Conservation (phyloP, 2,797 vertebrate genomes). For the Gymnoscopelus microlampas region DNA sequence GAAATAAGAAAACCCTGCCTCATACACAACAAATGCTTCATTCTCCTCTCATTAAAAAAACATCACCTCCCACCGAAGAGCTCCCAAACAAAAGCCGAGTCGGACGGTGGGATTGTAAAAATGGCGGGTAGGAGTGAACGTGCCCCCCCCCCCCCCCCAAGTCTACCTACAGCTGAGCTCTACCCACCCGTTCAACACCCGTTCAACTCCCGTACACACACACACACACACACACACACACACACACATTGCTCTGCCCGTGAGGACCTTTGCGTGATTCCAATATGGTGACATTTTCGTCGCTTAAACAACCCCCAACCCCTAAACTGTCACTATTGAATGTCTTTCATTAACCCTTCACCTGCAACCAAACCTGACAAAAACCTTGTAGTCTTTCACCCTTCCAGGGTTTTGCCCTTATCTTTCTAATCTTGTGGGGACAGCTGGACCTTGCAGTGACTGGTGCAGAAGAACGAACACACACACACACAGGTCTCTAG, state of each 20-base stretch:
- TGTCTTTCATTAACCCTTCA: too few relatives aligned
- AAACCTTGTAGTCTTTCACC: too few relatives aligned
- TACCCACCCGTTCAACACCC: constrained; percentile 14
- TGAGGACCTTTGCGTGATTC: too few relatives aligned
- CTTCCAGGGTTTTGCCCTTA: too few relatives aligned
- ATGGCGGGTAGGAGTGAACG: constrained; percentile 48
- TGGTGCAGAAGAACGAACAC: too few relatives aligned
- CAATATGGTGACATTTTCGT: too few relatives aligned
- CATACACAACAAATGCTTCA: constrained; percentile 62
- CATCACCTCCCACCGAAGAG: constrained; percentile 53
- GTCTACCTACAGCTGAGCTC: constrained; percentile 69
- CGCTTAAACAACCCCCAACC: too few relatives aligned
- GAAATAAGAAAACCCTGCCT: constrained; percentile 36
- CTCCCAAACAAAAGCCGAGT: constrained; percentile 67
- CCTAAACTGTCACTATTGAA: too few relatives aligned
- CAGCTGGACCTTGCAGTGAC: too few relatives aligned
- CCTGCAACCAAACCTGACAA: too few relatives aligned
- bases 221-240: not conserved
- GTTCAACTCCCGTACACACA: constrained; percentile 1
- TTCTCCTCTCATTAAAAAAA: constrained; percentile 70
- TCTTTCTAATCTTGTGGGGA: too few relatives aligned
- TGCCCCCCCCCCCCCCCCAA: constrained; percentile 40
- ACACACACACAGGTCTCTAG: constrained; percentile 46
- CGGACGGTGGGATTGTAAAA: constrained; percentile 49
- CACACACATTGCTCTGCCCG: not conserved